These are phyloP conservation scores for Varecia variegata DNA, from an alignment of 2,797 vertebrate species.

Conservation along the genomic window DNA sequence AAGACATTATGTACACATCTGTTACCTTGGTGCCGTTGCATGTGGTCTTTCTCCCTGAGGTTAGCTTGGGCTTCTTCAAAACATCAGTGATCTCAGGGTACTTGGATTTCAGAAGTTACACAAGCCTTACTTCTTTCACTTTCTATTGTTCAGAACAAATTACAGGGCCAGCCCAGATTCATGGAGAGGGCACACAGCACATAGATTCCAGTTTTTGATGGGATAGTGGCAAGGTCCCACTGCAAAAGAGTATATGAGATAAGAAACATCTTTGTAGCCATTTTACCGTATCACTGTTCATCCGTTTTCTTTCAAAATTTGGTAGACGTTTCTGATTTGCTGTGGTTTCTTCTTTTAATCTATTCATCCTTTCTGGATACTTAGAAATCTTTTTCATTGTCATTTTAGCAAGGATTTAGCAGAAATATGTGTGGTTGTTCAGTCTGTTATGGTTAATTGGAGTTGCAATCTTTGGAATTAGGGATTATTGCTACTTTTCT, in stretches of 20 bases:
- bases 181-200: not conserved
- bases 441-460: not conserved
- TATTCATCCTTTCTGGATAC: not conserved
- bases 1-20: not conserved
- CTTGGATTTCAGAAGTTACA: not conserved
- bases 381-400: not conserved
- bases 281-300: not conserved
- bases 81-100: not conserved
- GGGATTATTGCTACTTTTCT: not conserved
- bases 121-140: not conserved
- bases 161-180: not conserved
- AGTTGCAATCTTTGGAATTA: not conserved
- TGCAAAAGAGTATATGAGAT: not conserved
- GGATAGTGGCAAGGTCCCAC: not conserved
- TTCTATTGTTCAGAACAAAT: slow-evolving; percentile 8
- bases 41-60: not conserved
- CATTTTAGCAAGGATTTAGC: not conserved
- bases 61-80: not conserved
- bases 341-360: slow-evolving; percentile 5
- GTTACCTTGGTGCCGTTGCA: not conserved
- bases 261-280: not conserved
- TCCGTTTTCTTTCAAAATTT: not conserved
- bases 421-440: not conserved
- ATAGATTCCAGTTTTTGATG: not conserved
- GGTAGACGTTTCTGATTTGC: slow-evolving; percentile 20